Conservation (phyloP, 2,113 vertebrate genomes). For the Cynoglossus semilaevis region DNA sequence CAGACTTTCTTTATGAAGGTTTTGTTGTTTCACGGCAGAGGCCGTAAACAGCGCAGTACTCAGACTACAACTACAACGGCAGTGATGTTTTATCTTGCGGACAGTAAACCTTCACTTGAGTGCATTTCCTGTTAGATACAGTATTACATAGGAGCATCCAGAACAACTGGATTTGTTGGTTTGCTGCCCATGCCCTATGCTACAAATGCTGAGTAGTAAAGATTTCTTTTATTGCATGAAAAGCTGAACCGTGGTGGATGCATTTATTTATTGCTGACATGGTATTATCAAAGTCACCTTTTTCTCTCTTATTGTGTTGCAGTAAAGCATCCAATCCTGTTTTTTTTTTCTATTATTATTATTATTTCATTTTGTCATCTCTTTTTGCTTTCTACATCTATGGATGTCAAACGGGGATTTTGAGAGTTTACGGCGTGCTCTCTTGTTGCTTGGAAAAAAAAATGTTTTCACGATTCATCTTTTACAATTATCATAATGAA, state of each 20-base stretch:
- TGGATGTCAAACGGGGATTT: not conserved
- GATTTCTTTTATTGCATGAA: slow-evolving; percentile 22
- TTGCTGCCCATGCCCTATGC: slow-evolving; percentile 24
- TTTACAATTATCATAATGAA: too few species aligned
- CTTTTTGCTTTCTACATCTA: not conserved
- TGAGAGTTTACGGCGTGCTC: not conserved
- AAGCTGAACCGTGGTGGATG: slow-evolving; percentile 4
- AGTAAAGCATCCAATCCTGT: not conserved
- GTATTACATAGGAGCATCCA: slow-evolving; percentile 2
- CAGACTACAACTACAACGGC: slow-evolving; percentile 30
- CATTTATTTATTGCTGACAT: slow-evolving; percentile 9
- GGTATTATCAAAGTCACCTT: slow-evolving; percentile 3
- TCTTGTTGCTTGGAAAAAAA: not conserved
- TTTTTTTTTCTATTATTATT: slow-evolving; percentile 1
- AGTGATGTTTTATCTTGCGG: slow-evolving; percentile 34
- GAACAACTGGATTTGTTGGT: slow-evolving; percentile 29
- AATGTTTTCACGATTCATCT: too few species aligned
- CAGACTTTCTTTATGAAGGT: not conserved
- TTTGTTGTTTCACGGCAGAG: slow-evolving; percentile 1
- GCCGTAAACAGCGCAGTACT: slow-evolving; percentile 12
- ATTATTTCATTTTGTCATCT: not conserved
- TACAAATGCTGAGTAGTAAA: slow-evolving; percentile 24
- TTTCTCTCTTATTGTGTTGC: not conserved
- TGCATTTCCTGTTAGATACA: slow-evolving; percentile 23
- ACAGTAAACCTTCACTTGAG: slow-evolving; percentile 28